Percentiles rank a stretch among this genome's conserved stretches.
Evolutionary conservation across 1,140 invertebrate species (phyloP).

Genomic region (Sminthurinus signatus): DNA sequence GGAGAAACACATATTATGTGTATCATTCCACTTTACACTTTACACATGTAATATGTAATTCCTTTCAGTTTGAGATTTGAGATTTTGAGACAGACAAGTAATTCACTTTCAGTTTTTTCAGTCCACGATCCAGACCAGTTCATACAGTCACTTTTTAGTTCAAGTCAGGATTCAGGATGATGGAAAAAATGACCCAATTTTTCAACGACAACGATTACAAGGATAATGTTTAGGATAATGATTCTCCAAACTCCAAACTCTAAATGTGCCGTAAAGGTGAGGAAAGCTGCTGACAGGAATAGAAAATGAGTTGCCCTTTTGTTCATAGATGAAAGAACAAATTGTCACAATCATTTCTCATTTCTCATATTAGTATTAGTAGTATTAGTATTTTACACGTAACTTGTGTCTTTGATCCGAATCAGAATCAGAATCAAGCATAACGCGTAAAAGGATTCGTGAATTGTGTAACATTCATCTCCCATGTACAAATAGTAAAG

Average conservation of each 20-base stretch:
- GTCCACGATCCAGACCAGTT: no score
- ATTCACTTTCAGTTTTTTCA: no score
- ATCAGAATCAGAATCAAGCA: background rate
- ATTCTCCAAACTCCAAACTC: background rate
- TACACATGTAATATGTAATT: no score
- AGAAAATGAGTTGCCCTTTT: constrained; percentile 11
- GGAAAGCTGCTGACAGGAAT: constrained; percentile 1
- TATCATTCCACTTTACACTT: no score
- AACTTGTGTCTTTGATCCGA: background rate
- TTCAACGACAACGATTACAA: constrained; percentile 8
- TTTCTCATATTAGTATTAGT: no score
- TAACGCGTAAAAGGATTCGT: background rate
- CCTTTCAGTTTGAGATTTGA: no score
- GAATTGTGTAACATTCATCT: background rate
- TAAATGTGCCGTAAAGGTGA: constrained; percentile 6
- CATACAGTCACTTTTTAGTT: no score
- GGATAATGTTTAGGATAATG: no score
- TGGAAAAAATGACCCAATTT: constrained; percentile 6
- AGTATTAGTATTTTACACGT: no score
- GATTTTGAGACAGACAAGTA: no score
- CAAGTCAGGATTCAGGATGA: background rate
- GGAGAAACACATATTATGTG: no score
- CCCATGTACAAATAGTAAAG: background rate
- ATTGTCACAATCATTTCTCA: background rate
- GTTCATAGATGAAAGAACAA: background rate